These are phyloP conservation scores for Machimus atricapillus DNA, from an alignment of 2,888 invertebrate genomes.

Conservation along the genomic window DNA sequence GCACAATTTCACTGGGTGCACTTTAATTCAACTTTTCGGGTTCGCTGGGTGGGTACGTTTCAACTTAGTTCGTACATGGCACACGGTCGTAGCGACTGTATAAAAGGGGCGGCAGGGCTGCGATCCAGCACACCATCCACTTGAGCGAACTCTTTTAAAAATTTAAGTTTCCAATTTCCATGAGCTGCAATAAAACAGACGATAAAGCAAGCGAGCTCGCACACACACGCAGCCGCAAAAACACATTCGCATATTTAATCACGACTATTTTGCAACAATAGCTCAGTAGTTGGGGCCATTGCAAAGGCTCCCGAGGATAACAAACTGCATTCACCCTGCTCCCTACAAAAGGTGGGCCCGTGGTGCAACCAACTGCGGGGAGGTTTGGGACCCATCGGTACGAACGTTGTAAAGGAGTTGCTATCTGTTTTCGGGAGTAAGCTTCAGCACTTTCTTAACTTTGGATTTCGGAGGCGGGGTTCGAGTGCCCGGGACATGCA, in stretches of 20 bases:
- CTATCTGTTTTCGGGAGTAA: conserved; percentile 21
- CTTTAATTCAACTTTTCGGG: conserved; percentile 13
- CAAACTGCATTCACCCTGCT: not conserved
- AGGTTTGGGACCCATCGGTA: not conserved
- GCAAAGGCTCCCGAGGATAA: not conserved
- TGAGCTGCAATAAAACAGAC: conserved; percentile 41
- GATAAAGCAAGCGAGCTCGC: conserved; percentile 9
- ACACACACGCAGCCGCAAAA: not conserved
- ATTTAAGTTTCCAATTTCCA: conserved; percentile 44
- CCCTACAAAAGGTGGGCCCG: not conserved
- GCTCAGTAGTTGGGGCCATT: not conserved
- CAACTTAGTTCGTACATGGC: not conserved
- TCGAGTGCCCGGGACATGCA: not conserved
- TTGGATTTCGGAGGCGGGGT: not conserved
- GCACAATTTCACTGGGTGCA: not conserved
- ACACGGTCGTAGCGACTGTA: not conserved
- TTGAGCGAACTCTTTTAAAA: conserved; percentile 23
- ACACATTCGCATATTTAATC: conserved; percentile 12
- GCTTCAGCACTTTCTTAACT: conserved; percentile 2
- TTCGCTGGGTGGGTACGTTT: not conserved
- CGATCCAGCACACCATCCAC: not conserved
- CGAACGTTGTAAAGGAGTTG: conserved; percentile 8
- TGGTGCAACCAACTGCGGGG: not conserved
- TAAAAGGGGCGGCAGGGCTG: not conserved
- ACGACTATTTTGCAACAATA: conserved; percentile 16